Conservation (phyloP, 1,140 invertebrate species). For the Zaprionus kolodkinae region DNA sequence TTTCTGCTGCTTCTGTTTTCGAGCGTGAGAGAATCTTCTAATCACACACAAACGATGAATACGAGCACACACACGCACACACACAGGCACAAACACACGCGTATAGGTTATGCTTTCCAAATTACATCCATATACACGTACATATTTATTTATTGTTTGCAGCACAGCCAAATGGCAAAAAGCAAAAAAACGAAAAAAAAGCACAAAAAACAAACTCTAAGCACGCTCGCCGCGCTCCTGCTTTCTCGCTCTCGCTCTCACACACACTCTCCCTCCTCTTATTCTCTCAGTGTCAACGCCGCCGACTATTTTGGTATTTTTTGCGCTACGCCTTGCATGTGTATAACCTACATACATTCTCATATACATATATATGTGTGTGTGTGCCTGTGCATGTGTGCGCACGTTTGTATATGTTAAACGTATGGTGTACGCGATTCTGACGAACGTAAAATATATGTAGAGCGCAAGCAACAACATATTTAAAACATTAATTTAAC, state of each 20-base stretch:
- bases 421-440: constrained; percentile 34
- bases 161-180: constrained; percentile 39
- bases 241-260: constrained; percentile 22
- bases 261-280: constrained; percentile 23
- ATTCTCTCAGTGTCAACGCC: constrained; percentile 49
- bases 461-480: constrained; percentile 24
- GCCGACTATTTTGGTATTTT: constrained; percentile 59
- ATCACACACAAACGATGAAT: constrained; percentile 33
- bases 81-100: background rate
- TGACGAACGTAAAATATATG: constrained; percentile 42
- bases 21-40: constrained; percentile 59
- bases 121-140: constrained; percentile 38
- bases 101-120: constrained; percentile 45
- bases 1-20: constrained; percentile 24
- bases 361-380: background rate
- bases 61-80: constrained; percentile 16
- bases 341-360: constrained; percentile 49
- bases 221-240: constrained; percentile 12
- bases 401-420: constrained; percentile 11
- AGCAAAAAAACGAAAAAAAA: constrained; percentile 26
- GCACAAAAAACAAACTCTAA: constrained; percentile 46
- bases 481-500: constrained; percentile 33
- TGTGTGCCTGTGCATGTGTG: constrained; percentile 14
- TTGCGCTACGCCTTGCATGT: constrained; percentile 55
- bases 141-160: constrained; percentile 49